Evolutionary conservation across 1,140 invertebrate genomes (phyloP), one percentile per base, ranked within the genome.

Genomic region (Cydia splendana): DNA sequence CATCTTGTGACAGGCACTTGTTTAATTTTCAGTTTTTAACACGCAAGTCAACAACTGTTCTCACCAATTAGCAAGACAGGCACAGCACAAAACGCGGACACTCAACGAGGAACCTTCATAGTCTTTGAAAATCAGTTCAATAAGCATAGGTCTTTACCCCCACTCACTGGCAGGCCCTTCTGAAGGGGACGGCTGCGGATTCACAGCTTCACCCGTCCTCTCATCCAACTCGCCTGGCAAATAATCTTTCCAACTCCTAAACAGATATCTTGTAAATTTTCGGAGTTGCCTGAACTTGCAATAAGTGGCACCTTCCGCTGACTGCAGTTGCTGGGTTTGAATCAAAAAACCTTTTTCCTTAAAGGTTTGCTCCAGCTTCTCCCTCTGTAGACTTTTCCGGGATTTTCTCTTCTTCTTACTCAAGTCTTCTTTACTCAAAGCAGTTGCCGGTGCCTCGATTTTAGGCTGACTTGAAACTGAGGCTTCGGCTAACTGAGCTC

Each of bases 221-320:
- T 91, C 89, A 1, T 91, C 87, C 53, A 97, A 94, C 78, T 97
- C 96, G 0, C 96, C 97, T 0, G 98, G 97, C 20, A 98, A 93
- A 88, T 98, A 98, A 88, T 98, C 97, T 87, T 98, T 98, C 97
- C 97, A 98, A 85, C 97, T 98, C 75, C 98, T 94, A 82, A 98
- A 98, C 62, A 98, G 93, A 89, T 98, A 98, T 38, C 97, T 94
- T 0, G 98, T 98, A 83, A 98, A 98, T 88, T 98, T 98, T 78
- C 97, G 94, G 12, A 98, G 91, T 84, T 98, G 98, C 62, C 97
- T 93, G 86, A 98, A 98, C 89, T 98, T 98, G 91, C 98, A 98
- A 84, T 98, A 98, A 0, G 97, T 98, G 0, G 97, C 97, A 0
- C 97, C 97, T 88, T 98, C 97, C 0, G 97, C 97, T 0, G 97